Evolutionary conservation across 2,113 vertebrate genomes (phyloP).

Genomic region (Peucedramus taeniatus): DNA sequence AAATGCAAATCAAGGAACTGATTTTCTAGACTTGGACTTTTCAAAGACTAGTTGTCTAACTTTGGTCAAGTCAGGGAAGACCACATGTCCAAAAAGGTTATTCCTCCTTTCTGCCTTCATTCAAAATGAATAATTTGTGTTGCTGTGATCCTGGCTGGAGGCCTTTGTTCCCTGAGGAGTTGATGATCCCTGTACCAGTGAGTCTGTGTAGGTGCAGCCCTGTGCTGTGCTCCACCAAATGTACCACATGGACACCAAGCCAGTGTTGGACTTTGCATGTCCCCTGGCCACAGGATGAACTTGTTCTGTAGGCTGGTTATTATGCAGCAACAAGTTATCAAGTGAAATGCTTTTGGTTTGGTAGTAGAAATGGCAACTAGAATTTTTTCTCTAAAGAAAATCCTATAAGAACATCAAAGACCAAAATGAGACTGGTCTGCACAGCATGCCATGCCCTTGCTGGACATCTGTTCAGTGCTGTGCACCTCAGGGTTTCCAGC

Average conservation of each 20-base stretch:
- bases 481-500: not conserved
- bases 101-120: not conserved
- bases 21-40: not conserved
- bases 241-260: rapidly evolving
- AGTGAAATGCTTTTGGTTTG: not conserved
- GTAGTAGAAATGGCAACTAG: not conserved
- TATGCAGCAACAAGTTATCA: not conserved
- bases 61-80: not conserved
- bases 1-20: not conserved
- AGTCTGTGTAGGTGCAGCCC: not conserved
- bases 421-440: not conserved
- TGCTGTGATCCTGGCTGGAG: not conserved
- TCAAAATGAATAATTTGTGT: not conserved
- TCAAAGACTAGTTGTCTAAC: not conserved
- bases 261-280: rapidly evolving
- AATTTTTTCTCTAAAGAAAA: not conserved
- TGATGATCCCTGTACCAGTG: not conserved
- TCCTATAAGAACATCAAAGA: not conserved
- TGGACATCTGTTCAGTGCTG: not conserved
- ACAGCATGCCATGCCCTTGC: rapidly evolving
- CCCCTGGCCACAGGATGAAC: not conserved
- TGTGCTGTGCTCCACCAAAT: rapidly evolving
- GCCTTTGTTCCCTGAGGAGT: not conserved
- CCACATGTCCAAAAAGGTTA: not conserved
- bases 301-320: rapidly evolving